A percentile compares a stretch with the other conserved stretches of the same genome.
Evolutionary conservation across 2,113 vertebrate genomes (phyloP).

Genomic region (Lepidothrix coronata): DNA sequence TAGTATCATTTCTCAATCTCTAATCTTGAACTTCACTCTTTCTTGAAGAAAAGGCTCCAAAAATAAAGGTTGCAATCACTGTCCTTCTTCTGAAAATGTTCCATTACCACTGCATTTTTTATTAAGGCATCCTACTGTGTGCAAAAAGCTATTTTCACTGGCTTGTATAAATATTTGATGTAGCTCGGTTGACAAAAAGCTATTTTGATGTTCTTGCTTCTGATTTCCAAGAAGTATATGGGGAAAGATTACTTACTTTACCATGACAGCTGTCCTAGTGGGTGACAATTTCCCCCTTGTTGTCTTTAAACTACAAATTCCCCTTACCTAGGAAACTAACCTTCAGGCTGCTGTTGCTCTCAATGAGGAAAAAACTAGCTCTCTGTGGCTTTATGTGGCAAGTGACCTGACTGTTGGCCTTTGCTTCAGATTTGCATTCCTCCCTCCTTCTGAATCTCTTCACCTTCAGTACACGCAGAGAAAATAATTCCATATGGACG

Average conservation of each 20-base stretch:
- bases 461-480: not conserved
- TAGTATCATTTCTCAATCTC: not conserved
- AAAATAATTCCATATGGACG: not conserved
- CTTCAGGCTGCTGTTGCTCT: not conserved
- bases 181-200: constrained; percentile 69
- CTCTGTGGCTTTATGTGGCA: not conserved
- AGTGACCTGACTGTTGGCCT: not conserved
- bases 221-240: constrained; percentile 59
- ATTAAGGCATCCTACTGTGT: constrained; percentile 75
- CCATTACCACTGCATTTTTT: constrained; percentile 76
- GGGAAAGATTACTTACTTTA: constrained; percentile 36
- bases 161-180: constrained; percentile 80
- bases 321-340: not conserved
- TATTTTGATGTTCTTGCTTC: constrained; percentile 69
- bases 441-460: not conserved
- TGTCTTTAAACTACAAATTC: constrained; percentile 6
- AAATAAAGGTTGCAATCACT: constrained; percentile 59
- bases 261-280: constrained; percentile 22
- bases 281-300: not conserved
- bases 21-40: not conserved
- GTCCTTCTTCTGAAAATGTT: constrained; percentile 61
- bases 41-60: not conserved
- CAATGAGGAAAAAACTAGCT: not conserved
- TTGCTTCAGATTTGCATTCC: not conserved
- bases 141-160: constrained; percentile 68